These are phyloP conservation scores for Cylloceria caligata DNA, from an alignment of 2,888 invertebrate species.

Conservation along the genomic window DNA sequence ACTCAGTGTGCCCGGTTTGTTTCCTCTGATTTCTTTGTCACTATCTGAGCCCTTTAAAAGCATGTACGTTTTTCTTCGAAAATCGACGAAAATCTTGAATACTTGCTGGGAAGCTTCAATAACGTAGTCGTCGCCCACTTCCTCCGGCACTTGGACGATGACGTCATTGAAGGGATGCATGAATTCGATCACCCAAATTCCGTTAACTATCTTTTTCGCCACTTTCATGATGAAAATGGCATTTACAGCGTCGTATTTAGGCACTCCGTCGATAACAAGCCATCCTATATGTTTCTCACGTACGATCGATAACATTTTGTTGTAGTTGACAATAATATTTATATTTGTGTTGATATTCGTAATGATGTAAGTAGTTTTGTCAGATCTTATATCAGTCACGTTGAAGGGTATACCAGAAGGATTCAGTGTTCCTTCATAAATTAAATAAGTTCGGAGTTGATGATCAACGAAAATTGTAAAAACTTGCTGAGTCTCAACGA, in stretches of 20 bases:
- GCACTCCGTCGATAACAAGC: conserved; percentile 2
- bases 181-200: conserved; percentile 13
- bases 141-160: not conserved
- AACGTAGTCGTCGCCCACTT: conserved; percentile 31
- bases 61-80: conserved; percentile 8
- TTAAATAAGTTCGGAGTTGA: not conserved
- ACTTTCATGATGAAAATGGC: conserved; percentile 4
- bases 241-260: not conserved
- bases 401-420: not conserved
- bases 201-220: not conserved
- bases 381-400: not conserved
- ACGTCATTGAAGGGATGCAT: not conserved
- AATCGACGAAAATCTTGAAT: conserved; percentile 43
- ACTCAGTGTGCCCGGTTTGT: not conserved
- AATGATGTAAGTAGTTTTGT: not conserved
- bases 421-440: not conserved
- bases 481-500: not conserved
- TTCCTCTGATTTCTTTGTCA: not conserved
- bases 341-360: conserved; percentile 5
- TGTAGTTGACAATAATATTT: not conserved
- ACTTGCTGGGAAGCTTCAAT: not conserved
- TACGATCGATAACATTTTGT: not conserved
- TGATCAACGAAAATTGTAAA: conserved; percentile 19
- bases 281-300: not conserved
- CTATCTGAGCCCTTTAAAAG: not conserved